Percentiles rank a stretch among this genome's conserved stretches.
Conservation (phyloP, 1,140 invertebrate species). For the Acyrthosiphon pisum region DNA sequence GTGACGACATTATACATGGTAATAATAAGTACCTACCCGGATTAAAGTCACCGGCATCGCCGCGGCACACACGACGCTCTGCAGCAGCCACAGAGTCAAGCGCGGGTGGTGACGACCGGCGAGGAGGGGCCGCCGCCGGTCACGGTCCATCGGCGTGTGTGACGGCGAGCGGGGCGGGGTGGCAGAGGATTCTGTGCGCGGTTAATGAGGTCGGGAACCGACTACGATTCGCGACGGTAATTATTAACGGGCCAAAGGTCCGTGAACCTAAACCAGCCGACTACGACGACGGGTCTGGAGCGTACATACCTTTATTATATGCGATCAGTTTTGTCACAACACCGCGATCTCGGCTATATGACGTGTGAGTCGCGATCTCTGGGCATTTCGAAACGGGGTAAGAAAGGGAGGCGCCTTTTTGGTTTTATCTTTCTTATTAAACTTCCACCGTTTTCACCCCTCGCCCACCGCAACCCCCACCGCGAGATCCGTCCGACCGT, state of each 20-base stretch:
- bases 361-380: neutral
- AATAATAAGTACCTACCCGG: neutral
- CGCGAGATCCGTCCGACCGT: conserved; percentile 33
- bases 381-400: neutral
- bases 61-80: neutral
- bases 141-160: conserved; percentile 45
- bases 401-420: neutral
- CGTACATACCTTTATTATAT: neutral
- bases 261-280: conserved; percentile 44
- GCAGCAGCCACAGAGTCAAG: too few relatives aligned
- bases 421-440: neutral
- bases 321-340: neutral
- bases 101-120: neutral
- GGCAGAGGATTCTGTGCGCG: conserved; percentile 18
- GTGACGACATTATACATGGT: neutral
- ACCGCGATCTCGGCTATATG: neutral
- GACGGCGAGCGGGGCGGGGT: neutral
- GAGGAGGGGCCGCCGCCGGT: neutral
- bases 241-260: conserved; percentile 56
- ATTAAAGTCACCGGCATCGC: neutral
- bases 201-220: conserved; percentile 54
- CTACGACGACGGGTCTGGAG: conserved; percentile 35
- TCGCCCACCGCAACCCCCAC: neutral
- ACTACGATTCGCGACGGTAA: conserved; percentile 54
- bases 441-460: neutral